phyloP scores from a whole-genome alignment of 2,888 invertebrate genomes.

The Gastrophysa polygoni region DNA sequence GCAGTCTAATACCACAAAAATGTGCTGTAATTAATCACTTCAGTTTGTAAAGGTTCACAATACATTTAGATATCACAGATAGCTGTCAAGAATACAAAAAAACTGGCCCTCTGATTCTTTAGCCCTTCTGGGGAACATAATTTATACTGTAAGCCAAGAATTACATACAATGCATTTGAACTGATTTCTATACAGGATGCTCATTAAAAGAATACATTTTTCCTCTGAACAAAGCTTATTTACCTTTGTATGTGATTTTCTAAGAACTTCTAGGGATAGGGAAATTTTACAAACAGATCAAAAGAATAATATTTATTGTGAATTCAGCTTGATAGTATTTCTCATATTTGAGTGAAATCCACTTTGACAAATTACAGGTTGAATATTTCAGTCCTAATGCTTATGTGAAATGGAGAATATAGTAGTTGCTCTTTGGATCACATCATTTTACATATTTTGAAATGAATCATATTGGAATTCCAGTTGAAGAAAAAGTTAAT shows the following conservation, averaged over 20 bases:
- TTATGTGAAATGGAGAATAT: no score
- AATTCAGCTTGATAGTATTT: no score
- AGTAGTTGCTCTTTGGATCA: no score
- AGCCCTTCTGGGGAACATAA: neutral
- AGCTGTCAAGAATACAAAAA: neutral
- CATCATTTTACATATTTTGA: no score
- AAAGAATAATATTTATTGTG: no score
- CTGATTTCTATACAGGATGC: slow-evolving; percentile 39
- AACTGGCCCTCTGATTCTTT: neutral
- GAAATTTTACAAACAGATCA: neutral
- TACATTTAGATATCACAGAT: neutral
- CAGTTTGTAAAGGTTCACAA: slow-evolving; percentile 10
- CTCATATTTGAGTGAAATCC: no score
- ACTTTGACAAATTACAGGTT: no score
- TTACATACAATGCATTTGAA: slow-evolving; percentile 37
- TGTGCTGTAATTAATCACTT: slow-evolving; percentile 58
- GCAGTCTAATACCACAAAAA: slow-evolving; percentile 67
- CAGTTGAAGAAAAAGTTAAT: no score
- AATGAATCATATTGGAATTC: no score
- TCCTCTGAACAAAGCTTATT: slow-evolving; percentile 21
- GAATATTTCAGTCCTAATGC: no score
- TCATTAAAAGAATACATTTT: slow-evolving; percentile 28
- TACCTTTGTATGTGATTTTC: slow-evolving; percentile 8
- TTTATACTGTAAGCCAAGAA: slow-evolving; percentile 14
- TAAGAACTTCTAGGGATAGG: neutral